Percentiles rank a stretch among this genome's conserved stretches.
Conservation (phyloP, 1,140 invertebrate species). For the Drosophila sp. region DNA sequence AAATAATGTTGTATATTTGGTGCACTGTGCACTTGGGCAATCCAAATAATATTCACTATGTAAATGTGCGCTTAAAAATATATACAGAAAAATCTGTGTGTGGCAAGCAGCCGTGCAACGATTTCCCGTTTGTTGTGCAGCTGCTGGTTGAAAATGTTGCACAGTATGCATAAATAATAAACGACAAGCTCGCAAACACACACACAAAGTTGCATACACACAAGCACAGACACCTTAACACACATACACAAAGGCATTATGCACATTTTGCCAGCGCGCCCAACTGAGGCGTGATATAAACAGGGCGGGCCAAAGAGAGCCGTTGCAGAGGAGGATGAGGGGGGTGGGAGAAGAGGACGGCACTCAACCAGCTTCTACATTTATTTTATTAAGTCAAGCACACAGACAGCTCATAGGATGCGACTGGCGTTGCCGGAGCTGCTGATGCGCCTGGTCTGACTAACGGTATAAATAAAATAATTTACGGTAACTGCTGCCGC, state of each 20-base stretch:
- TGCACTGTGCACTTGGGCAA: conserved; percentile 34
- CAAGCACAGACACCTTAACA: conserved; percentile 6
- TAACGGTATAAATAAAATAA: conserved; percentile 82
- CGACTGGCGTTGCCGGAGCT: conserved; percentile 19
- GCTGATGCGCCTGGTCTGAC: conserved; percentile 42
- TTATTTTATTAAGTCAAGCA: conserved; percentile 84
- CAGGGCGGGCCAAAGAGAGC: neutral
- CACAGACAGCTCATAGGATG: conserved; percentile 68
- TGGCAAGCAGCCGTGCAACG: conserved; percentile 65
- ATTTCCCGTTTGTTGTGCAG: conserved; percentile 78
- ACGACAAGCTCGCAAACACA: conserved; percentile 56
- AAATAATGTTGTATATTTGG: neutral
- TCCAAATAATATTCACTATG: conserved; percentile 19
- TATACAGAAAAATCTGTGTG: conserved; percentile 58
- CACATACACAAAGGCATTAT: conserved; percentile 58
- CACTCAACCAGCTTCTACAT: conserved; percentile 75
- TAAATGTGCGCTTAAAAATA: conserved; percentile 19
- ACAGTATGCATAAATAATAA: conserved; percentile 83
- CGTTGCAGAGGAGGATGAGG: neutral
- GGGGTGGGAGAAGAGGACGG: conserved; percentile 10
- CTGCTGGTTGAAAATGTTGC: conserved; percentile 79
- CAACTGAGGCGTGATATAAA: conserved; percentile 62
- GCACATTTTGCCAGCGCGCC: conserved; percentile 70
- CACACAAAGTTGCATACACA: conserved; percentile 9
- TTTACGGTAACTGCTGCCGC: conserved; percentile 82